Evolutionary conservation across 2,888 invertebrate species (phyloP).

Genomic region (Chorisops tibialis): DNA sequence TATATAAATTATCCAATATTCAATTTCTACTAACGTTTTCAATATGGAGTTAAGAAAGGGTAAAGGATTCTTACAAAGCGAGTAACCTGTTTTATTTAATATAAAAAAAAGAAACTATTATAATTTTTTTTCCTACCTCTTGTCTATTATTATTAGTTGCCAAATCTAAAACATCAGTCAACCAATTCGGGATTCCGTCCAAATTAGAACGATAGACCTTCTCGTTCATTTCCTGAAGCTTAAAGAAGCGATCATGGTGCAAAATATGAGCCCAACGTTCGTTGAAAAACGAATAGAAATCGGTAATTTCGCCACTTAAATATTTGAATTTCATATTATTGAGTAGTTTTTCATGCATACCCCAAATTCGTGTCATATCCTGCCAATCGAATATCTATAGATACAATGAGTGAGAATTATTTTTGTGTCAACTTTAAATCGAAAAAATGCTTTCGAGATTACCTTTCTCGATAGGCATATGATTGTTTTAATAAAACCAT

Average conservation of each 20-base stretch:
- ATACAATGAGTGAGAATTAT: not conserved
- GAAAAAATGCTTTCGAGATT: slow-evolving; percentile 37
- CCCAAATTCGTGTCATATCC: slow-evolving; percentile 63
- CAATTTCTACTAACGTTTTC: no score
- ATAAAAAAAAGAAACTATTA: no score
- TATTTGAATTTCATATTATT: slow-evolving; percentile 64
- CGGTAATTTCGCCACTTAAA: slow-evolving; percentile 60
- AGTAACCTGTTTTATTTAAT: no score
- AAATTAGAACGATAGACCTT: slow-evolving; percentile 1
- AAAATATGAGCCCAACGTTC: slow-evolving; percentile 64
- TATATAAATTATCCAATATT: no score
- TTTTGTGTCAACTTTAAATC: no score
- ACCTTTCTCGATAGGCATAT: slow-evolving; percentile 61
- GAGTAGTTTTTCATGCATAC: slow-evolving; percentile 68
- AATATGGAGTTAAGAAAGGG: no score
- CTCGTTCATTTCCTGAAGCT: slow-evolving; percentile 32
- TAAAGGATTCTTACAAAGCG: no score
- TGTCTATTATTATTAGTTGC: not conserved
- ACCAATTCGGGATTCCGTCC: slow-evolving; percentile 2
- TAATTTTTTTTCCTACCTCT: slow-evolving; percentile 6
- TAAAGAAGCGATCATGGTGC: slow-evolving; percentile 60
- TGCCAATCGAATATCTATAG: slow-evolving; percentile 39
- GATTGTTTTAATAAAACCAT: slow-evolving; percentile 57
- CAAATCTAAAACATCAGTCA: not conserved
- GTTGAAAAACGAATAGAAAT: slow-evolving; percentile 65